Evolutionary conservation across 2,797 vertebrate genomes (phyloP), one percentile per base, ranked within the genome.

Genomic region (Podargus strigoides): DNA sequence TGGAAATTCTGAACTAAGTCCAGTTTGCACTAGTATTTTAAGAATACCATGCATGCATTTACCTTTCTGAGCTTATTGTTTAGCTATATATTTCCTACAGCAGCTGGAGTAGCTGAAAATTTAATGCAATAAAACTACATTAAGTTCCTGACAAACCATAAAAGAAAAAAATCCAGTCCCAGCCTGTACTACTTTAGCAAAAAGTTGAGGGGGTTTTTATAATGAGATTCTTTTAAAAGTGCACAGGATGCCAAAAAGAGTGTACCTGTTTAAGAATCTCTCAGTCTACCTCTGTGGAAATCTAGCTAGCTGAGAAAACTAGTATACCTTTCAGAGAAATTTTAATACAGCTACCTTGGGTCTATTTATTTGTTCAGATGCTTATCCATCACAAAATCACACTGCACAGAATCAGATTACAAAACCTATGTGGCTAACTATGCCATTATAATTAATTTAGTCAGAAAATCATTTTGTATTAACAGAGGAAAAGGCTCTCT

Each of bases 31-130:
- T 78, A 89, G 59, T 89, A 89, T 91, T 97, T 96, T 95, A 96
- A 78, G 77, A 85, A 36, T 56, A 93, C 37, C 75, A 77, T 53
- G 78, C 58, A 86, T 36, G 56, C 84, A 95, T 97, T 97, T 96
- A 91, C 80, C 59, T 96, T 89, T 87, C 93, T 60, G 52, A 93
- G 88, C 28, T 94, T 96, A 96, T 84, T 95, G 87, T 97, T 97
- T 92, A 90, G 88, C 92, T 96, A 85, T 56, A 49, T 88, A 88
- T 96, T 95, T 97, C 86, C 85, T 91, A 62, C n/a, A 79, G 60
- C 73, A 96, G 69, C 70, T 94, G 73, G 60, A 92, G 47, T 55
- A 85, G 64, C 82, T 58, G 63, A 58, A 78, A 92, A 93, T 91
- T 87, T 92, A 95, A 85, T 85, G 60, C 75, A 87, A 55, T 94